phyloP scores from a whole-genome alignment of 2,888 invertebrate genomes.

The Tachystola acroxantha region DNA sequence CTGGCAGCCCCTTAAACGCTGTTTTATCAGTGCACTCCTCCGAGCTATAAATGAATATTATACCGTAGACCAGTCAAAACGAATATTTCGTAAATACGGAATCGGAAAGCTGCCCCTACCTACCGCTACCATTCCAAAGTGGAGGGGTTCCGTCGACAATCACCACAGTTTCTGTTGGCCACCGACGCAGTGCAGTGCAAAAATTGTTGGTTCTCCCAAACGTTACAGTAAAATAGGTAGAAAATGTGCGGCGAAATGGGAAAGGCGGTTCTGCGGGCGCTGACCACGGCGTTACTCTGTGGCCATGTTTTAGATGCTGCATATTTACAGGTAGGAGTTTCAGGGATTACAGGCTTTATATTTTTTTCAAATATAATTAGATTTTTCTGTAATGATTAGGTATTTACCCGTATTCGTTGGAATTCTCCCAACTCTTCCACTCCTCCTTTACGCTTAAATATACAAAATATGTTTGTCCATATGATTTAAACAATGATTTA shows the following conservation, averaged over 20 bases:
- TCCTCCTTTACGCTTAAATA: no score
- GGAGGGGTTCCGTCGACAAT: constrained; percentile 22
- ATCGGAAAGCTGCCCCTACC: constrained; percentile 21
- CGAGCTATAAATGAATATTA: no score
- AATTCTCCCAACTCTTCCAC: no score
- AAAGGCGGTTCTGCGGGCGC: constrained; percentile 64
- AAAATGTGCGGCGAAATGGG: constrained; percentile 74
- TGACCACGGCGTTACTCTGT: constrained; percentile 65
- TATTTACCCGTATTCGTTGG: no score
- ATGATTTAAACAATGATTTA: no score
- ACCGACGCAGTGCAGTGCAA: constrained; percentile 7
- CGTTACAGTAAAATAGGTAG: constrained; percentile 9
- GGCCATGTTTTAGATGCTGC: constrained; percentile 67
- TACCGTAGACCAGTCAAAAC: no score
- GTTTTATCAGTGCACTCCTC: no score
- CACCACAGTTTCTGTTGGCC: constrained; percentile 16
- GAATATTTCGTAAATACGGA: constrained; percentile 3
- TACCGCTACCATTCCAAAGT: constrained; percentile 17
- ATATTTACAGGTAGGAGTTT: constrained; percentile 60
- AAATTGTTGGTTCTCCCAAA: constrained; percentile 5
- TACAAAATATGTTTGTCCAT: no score
- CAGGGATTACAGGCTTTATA: no score
- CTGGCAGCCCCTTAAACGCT: no score
- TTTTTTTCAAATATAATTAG: no score
- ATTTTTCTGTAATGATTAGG: no score